Conservation (phyloP, 2,888 invertebrate genomes). For the Andrena dorsata region DNA sequence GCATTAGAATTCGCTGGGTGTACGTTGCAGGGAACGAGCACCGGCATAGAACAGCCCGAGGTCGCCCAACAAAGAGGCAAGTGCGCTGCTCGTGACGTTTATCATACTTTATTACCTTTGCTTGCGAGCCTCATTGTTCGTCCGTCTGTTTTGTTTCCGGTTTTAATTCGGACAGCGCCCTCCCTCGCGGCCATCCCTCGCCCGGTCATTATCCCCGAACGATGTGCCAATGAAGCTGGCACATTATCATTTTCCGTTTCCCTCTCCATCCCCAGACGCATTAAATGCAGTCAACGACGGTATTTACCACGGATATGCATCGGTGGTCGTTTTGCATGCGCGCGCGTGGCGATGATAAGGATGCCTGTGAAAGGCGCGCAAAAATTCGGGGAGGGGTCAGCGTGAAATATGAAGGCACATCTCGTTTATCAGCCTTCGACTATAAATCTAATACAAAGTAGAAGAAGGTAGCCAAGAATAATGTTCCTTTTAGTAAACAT, state of each 20-base stretch:
- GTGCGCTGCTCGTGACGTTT: constrained; percentile 75
- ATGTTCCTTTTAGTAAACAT: background rate
- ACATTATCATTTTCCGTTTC: constrained; percentile 73
- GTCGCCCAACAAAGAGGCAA: constrained; percentile 73
- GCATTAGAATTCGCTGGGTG: constrained; percentile 68
- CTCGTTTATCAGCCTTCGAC: constrained; percentile 1
- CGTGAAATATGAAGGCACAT: constrained; percentile 15
- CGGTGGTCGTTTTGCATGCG: constrained; percentile 27
- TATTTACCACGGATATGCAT: constrained; percentile 28
- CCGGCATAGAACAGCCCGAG: constrained; percentile 47
- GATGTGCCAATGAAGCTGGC: constrained; percentile 70
- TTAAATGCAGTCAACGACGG: constrained; percentile 52
- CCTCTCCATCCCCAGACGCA: constrained; percentile 58
- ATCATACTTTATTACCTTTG: constrained; percentile 82
- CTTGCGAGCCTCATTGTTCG: constrained; percentile 77
- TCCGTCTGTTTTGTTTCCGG: constrained; percentile 80
- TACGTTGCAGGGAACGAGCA: constrained; percentile 61
- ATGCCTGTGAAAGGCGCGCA: constrained; percentile 11
- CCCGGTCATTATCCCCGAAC: constrained; percentile 61
- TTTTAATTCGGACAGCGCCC: constrained; percentile 75
- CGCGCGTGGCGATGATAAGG: constrained; percentile 19
- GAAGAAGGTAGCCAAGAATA: no score
- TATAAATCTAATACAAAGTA: constrained; percentile 3
- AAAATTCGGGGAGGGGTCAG: constrained; percentile 3
- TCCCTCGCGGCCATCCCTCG: constrained; percentile 47